phyloP scores from a whole-genome alignment of 2,888 invertebrate genomes.

The Lucinisca nassula region DNA sequence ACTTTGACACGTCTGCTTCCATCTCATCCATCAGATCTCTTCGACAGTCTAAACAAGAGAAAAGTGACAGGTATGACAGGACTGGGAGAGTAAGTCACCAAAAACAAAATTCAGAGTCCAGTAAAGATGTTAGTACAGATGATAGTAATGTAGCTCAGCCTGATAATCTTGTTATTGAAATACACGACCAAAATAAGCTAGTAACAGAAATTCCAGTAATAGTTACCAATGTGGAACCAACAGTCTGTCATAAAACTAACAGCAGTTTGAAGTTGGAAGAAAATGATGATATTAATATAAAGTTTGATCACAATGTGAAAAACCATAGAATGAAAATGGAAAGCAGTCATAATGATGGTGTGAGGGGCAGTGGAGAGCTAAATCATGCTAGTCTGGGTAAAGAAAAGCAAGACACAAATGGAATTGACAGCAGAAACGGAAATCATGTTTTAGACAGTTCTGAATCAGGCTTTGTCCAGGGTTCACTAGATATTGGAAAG shows the following conservation, averaged over 20 bases:
- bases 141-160: background rate
- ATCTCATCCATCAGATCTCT: conserved; percentile 1
- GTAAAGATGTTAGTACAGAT: background rate
- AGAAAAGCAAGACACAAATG: background rate
- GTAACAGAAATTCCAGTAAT: conserved; percentile 1
- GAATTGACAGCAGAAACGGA: background rate
- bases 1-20: conserved; percentile 2
- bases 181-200: background rate
- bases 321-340: background rate
- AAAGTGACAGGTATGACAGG: background rate
- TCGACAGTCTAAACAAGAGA: background rate
- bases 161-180: background rate
- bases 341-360: background rate
- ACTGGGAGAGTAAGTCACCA: background rate
- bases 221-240: background rate
- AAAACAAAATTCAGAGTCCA: background rate
- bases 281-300: background rate
- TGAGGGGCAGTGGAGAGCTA: background rate
- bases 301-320: background rate
- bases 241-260: background rate
- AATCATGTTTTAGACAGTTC: background rate
- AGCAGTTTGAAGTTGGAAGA: background rate
- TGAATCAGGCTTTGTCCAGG: background rate
- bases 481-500: background rate
- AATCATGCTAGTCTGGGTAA: background rate